These are phyloP conservation scores for Mesitornis unicolor DNA, from an alignment of 2,113 vertebrate genomes.

Conservation along the genomic window DNA sequence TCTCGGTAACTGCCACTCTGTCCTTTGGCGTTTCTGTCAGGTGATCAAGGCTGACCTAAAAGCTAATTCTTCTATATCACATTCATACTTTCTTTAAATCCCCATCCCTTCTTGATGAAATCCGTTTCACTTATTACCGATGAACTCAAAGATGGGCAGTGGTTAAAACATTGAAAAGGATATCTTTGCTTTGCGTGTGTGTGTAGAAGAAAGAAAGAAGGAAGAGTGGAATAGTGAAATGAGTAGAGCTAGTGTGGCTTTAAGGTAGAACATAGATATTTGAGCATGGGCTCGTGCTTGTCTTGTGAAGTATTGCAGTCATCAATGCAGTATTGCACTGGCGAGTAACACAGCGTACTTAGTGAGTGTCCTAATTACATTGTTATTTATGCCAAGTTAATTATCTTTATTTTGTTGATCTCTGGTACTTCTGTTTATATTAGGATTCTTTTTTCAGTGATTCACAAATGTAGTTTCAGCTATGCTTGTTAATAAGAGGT, in stretches of 20 bases:
- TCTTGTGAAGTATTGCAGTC: neutral
- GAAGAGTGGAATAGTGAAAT: neutral
- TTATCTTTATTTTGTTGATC: neutral
- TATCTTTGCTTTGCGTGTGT: neutral
- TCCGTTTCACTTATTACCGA: neutral
- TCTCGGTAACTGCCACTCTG: neutral
- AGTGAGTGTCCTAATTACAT: neutral
- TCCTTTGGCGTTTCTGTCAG: neutral
- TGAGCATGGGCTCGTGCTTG: neutral
- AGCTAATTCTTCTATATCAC: neutral
- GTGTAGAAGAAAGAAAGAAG: neutral
- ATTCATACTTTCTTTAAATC: neutral
- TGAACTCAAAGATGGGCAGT: neutral
- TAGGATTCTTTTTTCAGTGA: neutral
- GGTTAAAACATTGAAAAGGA: neutral
- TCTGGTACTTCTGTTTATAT: neutral
- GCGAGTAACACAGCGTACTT: neutral
- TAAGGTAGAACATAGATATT: neutral
- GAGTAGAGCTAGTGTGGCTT: neutral
- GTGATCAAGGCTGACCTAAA: neutral
- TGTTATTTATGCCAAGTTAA: neutral
- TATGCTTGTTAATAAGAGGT: neutral
- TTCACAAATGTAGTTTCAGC: neutral
- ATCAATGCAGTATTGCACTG: neutral
- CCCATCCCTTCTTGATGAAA: neutral